Conservation (phyloP, 2,888 invertebrate genomes). For the Parnassius apollo region DNA sequence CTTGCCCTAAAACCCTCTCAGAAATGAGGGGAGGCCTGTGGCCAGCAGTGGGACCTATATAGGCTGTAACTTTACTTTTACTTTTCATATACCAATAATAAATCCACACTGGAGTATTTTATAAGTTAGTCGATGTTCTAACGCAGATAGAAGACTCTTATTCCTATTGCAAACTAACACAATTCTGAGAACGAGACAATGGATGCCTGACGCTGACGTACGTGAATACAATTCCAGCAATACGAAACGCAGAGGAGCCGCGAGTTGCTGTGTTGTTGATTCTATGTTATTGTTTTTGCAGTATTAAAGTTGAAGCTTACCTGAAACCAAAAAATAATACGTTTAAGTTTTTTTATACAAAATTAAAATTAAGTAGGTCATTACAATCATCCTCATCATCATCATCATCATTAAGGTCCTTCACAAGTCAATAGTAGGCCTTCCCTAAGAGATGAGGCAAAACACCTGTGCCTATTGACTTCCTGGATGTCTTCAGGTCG, state of each 20-base stretch:
- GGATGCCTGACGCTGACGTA: neutral
- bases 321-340: conserved; percentile 14
- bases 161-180: neutral
- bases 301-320: conserved; percentile 8
- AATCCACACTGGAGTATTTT: neutral
- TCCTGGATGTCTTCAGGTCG: no score
- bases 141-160: neutral
- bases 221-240: neutral
- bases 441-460: no score
- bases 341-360: no score
- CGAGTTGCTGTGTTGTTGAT: neutral
- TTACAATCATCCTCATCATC: no score
- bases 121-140: neutral
- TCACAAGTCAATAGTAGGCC: no score
- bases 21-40: no score
- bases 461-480: no score
- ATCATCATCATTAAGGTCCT: no score
- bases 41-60: no score
- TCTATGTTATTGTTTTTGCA: neutral
- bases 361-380: no score
- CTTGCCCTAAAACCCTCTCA: no score
- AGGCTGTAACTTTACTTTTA: no score
- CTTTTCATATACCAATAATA: neutral
- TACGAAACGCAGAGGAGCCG: neutral
- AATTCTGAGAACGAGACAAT: neutral